phyloP scores from a whole-genome alignment of 2,888 invertebrate species.

The Drosophila robusta region DNA sequence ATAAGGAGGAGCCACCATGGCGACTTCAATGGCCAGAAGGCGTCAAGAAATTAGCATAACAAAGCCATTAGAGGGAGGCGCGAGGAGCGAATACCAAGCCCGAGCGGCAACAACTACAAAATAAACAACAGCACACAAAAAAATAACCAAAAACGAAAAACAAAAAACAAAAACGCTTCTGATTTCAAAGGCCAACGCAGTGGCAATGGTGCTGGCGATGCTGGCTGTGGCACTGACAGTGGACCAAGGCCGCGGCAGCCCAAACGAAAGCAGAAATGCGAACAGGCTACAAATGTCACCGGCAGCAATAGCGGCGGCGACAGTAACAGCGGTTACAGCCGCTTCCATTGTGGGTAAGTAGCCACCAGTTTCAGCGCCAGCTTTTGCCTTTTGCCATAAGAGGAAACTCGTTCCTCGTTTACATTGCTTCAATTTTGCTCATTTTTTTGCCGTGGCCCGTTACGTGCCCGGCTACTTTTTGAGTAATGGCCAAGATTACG shows the following conservation, averaged over 20 bases:
- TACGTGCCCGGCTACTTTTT: constrained; percentile 72
- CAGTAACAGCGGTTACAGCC: constrained; percentile 29
- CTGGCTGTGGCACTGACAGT: constrained; percentile 54
- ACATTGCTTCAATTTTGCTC: constrained; percentile 42
- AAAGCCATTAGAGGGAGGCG: constrained; percentile 64
- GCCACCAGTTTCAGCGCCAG: constrained; percentile 1
- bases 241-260: constrained; percentile 39
- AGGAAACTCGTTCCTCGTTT: constrained; percentile 33
- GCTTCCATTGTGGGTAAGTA: constrained; percentile 21
- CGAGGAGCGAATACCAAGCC: constrained; percentile 12
- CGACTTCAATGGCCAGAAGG: constrained; percentile 65
- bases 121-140: not conserved
- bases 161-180: constrained; percentile 43
- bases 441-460: constrained; percentile 35
- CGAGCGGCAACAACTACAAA: constrained; percentile 15
- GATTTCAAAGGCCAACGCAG: constrained; percentile 67
- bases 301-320: constrained; percentile 38
- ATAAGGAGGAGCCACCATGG: constrained; percentile 18
- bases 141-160: too few species aligned
- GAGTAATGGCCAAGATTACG: constrained; percentile 77
- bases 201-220: constrained; percentile 24
- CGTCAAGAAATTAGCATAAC: constrained; percentile 77
- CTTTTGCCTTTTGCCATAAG: not conserved
- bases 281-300: constrained; percentile 62
- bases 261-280: constrained; percentile 37